phyloP scores from a whole-genome alignment of 2,113 vertebrate species.

The Leptosomus discolor region DNA sequence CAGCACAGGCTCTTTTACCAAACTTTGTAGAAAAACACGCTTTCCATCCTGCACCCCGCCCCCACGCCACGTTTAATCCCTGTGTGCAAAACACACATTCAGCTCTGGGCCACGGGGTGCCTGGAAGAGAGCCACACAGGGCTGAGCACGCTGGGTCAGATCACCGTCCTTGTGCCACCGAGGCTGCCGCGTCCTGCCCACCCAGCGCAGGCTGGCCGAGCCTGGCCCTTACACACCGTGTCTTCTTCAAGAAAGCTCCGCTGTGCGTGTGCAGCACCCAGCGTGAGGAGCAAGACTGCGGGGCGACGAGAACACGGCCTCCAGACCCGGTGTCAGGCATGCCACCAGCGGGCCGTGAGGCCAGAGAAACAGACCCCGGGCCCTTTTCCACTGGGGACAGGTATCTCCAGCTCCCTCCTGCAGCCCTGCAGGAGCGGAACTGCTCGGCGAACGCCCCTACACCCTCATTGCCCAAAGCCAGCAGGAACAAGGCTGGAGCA shows the following conservation, averaged over 20 bases:
- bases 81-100: neutral
- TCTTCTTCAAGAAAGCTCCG: neutral
- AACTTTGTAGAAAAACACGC: neutral
- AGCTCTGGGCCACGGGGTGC: neutral
- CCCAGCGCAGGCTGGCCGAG: neutral
- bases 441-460: neutral
- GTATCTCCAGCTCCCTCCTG: neutral
- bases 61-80: neutral
- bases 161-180: rapidly evolving
- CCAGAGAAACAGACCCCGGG: neutral
- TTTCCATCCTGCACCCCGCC: neutral
- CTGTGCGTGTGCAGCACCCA: rapidly evolving
- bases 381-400: neutral
- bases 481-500: neutral
- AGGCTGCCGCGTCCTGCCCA: rapidly evolving
- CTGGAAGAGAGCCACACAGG: neutral
- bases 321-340: neutral
- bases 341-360: neutral
- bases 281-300: rapidly evolving
- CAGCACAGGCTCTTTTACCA: neutral
- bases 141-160: neutral
- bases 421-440: neutral
- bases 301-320: neutral
- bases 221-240: rapidly evolving
- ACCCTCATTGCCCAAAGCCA: neutral